Base-by-base conservation (phyloP, 2,888 invertebrate genomes). In the Aromia moschata region DNA sequence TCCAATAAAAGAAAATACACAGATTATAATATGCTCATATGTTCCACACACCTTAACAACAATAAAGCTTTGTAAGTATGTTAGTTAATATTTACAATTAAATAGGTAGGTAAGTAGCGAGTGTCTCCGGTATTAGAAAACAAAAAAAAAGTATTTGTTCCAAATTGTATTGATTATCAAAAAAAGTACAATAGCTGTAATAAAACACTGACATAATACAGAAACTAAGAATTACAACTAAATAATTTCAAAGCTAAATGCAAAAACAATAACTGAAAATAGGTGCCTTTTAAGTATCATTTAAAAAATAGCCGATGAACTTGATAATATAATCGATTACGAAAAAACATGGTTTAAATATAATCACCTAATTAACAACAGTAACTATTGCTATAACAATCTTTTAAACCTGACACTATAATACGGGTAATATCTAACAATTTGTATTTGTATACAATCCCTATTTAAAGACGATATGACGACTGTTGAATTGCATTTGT, bases 281-380 rank as follows among this genome's bases (percentile, higher is more conserved):
- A 43, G 14, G 16, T 56, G 58, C 49, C 37, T 56, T 58, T 56
- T 49, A 62, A 58, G 58, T 59, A 61, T 58, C 60, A 60, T 52
- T 52, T 60, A 60, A 55, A 56, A 51, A 53, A 55, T 60, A 47
- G 40, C 63, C 60, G 60, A 57, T 60, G 60, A 46, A 11, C 31
- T 46, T 33, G 5, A 33, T 46, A 16, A 15, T 15, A 14, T 30
- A 16, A 33, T n/a, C 31, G 33, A 47, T 20, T 20, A 47, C 20
- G 14, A 16, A 15, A 40, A 1, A 15, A 40, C 16, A 37, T 14
- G 14, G 37, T 40, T 40, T 40, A 40, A n/a, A 40, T 16, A 37
- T 37, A 15, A 37, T 9, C 16, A 1, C 37, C 9, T 37, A 37
- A 37, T 40, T 40, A 40, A 40, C 18, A 40, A 40, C 40, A 40